Conservation (phyloP, 2,113 vertebrate species). For the Danio rerio region DNA sequence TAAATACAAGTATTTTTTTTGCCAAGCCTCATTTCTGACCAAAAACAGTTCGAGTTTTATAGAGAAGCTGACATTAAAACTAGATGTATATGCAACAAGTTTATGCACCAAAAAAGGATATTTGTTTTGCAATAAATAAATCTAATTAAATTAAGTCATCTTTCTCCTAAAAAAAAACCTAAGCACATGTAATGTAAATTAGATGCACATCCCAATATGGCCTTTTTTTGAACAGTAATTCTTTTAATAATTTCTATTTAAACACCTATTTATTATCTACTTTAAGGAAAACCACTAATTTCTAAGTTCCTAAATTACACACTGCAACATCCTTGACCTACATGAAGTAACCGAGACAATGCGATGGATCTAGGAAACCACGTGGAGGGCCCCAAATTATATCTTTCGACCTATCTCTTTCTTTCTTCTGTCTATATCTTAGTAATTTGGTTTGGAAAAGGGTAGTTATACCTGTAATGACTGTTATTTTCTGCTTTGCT, state of each 20-base stretch:
- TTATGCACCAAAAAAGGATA: no score
- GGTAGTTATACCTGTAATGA: not conserved
- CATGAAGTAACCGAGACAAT: not conserved
- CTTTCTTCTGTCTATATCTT: not conserved
- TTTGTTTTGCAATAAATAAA: no score
- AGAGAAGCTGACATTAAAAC: no score
- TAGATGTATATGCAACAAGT: no score
- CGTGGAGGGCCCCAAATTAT: not conserved
- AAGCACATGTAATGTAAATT: not conserved
- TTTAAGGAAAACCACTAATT: not conserved
- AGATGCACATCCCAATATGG: not conserved
- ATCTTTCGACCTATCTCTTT: not conserved
- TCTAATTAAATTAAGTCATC: no score
- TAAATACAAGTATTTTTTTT: no score
- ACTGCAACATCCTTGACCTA: not conserved
- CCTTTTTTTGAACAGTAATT: not conserved
- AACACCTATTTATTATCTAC: not conserved
- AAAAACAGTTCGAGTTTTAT: no score
- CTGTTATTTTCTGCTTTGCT: not conserved
- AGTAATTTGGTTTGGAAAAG: not conserved
- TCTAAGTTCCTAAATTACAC: not conserved
- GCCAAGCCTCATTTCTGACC: no score
- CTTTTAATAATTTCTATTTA: not conserved
- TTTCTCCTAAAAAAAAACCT: no score
- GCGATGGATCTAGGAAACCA: not conserved